Conservation (phyloP, 2,888 invertebrate genomes). For the Auanema sp. region DNA sequence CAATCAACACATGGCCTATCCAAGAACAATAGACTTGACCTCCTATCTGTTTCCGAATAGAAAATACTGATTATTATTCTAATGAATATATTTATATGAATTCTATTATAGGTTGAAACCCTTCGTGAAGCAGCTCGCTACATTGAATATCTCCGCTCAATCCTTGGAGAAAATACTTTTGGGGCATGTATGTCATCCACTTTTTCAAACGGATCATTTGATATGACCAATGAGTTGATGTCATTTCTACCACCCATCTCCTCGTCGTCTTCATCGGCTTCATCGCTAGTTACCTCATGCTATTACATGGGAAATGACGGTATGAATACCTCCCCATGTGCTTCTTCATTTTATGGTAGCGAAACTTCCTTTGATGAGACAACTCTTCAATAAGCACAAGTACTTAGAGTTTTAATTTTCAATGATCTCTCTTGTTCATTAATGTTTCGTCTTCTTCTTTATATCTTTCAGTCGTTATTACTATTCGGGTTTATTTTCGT, state of each 20-base stretch:
- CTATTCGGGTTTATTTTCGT: no score
- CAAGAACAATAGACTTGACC: not conserved
- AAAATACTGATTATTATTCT: not conserved
- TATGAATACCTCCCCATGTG: constrained; percentile 16
- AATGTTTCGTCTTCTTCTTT: no score
- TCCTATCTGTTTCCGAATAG: not conserved
- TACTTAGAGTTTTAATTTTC: no score
- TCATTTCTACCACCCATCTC: constrained; percentile 9
- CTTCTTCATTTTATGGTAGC: constrained; percentile 10
- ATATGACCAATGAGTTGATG: no score
- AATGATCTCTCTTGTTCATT: no score
- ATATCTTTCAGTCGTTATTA: no score
- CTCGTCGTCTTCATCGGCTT: constrained; percentile 7
- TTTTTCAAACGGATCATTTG: not conserved
- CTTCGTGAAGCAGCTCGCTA: constrained; percentile 41
- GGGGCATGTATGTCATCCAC: constrained; percentile 5
- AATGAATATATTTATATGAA: no score
- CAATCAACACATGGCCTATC: not conserved
- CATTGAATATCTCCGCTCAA: constrained; percentile 30
- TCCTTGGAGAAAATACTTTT: constrained; percentile 23
- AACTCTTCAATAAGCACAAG: constrained; percentile 1
- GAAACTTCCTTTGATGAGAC: constrained; percentile 20
- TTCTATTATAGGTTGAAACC: constrained; percentile 37
- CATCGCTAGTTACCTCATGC: constrained; percentile 3
- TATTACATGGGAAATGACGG: no score